phyloP scores from a whole-genome alignment of 2,797 vertebrate genomes.

The Sebastes iracundus region DNA sequence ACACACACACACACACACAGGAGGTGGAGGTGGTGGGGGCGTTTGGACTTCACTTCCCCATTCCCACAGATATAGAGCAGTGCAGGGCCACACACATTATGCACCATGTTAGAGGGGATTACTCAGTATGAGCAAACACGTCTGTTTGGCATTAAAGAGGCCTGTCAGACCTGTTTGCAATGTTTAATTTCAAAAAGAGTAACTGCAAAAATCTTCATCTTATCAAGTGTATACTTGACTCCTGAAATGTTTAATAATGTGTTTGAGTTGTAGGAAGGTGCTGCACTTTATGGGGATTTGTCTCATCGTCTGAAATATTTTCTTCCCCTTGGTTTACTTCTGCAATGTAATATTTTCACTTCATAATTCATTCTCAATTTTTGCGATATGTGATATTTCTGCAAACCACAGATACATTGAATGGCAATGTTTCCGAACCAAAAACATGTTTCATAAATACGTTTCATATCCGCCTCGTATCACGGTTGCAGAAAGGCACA shows the following conservation, averaged over 20 bases:
- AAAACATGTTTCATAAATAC: no score
- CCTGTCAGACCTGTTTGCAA: not conserved
- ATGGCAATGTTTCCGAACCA: no score
- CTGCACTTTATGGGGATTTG: not conserved
- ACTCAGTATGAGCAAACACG: not conserved
- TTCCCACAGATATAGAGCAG: slow-evolving; percentile 50
- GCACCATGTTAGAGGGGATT: not conserved
- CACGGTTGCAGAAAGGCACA: no score
- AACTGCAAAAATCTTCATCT: not conserved
- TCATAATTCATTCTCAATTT: no score
- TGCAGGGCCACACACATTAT: slow-evolving; percentile 19
- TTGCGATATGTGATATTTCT: no score
- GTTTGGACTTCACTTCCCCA: slow-evolving; percentile 62
- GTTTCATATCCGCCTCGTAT: no score
- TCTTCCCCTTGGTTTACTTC: not conserved
- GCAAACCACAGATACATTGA: no score
- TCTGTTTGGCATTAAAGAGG: not conserved
- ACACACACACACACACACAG: slow-evolving; percentile 14
- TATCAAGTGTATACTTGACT: not conserved
- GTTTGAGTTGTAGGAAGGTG: not conserved
- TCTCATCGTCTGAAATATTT: not conserved
- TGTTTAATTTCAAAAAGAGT: not conserved
- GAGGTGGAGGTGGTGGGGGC: slow-evolving; percentile 12
- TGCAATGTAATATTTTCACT: no score
- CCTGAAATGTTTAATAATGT: not conserved